phyloP scores from a whole-genome alignment of 2,797 vertebrate species.

The Todus mexicanus region DNA sequence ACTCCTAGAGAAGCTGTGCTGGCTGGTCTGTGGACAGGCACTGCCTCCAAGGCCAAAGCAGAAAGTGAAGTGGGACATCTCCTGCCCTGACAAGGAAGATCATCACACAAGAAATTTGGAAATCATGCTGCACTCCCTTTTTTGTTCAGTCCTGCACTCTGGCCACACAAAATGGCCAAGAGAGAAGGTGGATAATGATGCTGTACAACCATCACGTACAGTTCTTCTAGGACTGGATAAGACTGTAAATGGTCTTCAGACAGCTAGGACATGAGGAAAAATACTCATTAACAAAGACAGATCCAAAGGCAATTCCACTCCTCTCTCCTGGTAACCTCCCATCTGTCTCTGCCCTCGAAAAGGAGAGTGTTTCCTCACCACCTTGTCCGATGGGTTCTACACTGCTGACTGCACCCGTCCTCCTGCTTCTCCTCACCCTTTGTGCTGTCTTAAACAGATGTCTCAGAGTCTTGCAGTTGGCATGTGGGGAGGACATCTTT shows the following conservation, averaged over 20 bases:
- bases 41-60: not conserved
- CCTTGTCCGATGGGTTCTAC: not conserved
- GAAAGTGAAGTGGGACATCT: not conserved
- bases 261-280: not conserved
- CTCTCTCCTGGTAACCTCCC: not conserved
- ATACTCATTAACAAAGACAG: not conserved
- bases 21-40: not conserved
- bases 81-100: not conserved
- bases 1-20: not conserved
- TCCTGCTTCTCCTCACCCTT: not conserved
- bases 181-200: not conserved
- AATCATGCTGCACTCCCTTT: not conserved
- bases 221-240: not conserved
- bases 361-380: not conserved
- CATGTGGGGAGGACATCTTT: not conserved
- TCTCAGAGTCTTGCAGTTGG: not conserved
- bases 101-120: not conserved
- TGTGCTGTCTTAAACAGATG: not conserved
- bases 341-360: not conserved
- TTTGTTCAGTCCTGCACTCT: not conserved
- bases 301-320: not conserved
- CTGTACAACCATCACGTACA: not conserved
- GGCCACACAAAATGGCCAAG: not conserved
- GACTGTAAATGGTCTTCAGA: not conserved
- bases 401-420: not conserved